These are phyloP conservation scores for Xiphophorus hellerii DNA, from an alignment of 2,113 vertebrate species.

Conservation along the genomic window DNA sequence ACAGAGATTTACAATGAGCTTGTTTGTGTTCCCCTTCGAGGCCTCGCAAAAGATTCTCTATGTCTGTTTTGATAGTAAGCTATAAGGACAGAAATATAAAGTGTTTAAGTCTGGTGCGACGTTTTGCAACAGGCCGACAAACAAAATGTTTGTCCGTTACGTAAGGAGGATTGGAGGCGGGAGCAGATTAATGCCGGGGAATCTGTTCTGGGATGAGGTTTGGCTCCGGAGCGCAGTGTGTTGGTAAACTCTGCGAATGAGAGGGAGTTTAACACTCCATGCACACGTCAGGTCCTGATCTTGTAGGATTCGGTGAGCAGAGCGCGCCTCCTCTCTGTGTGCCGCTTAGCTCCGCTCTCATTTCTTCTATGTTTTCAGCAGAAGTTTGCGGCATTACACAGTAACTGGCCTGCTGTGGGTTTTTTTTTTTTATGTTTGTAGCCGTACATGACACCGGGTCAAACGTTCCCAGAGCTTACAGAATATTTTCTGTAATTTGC, in stretches of 20 bases:
- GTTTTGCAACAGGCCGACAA: neutral
- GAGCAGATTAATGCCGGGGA: constrained; percentile 58
- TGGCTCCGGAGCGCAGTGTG: constrained; percentile 33
- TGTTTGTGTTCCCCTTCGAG: neutral
- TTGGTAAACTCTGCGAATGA: constrained; percentile 24
- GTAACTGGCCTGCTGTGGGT: neutral
- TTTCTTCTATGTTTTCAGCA: neutral
- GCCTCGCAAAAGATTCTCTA: neutral
- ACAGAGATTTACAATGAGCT: constrained; percentile 5
- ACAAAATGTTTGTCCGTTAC: constrained; percentile 42
- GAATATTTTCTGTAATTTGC: neutral
- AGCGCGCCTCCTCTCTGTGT: neutral
- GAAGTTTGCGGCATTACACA: neutral
- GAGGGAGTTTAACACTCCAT: constrained; percentile 15
- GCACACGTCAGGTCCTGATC: constrained; percentile 6
- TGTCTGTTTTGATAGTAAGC: neutral
- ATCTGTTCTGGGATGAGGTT: constrained; percentile 58
- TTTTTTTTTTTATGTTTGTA: neutral
- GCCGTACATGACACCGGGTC: neutral
- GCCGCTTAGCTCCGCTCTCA: too few species aligned
- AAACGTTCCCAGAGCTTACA: neutral
- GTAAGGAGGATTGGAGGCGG: constrained; percentile 60
- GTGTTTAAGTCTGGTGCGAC: neutral
- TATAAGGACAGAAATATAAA: constrained; percentile 1
- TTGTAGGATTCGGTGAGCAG: neutral